Conservation (phyloP, 2,113 vertebrate genomes). For the Delphinapterus leucas region DNA sequence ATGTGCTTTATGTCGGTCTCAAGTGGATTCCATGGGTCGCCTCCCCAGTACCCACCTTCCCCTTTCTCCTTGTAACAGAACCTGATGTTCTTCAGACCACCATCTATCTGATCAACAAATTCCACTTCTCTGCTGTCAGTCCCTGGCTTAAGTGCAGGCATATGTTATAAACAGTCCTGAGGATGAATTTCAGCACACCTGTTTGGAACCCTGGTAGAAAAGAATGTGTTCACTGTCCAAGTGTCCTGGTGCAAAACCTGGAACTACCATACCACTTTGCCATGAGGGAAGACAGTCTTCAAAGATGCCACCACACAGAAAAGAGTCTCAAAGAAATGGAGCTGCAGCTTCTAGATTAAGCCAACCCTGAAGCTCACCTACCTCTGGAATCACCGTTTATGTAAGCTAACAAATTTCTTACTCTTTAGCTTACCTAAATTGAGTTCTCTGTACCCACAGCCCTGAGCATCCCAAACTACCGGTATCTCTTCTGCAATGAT, state of each 20-base stretch:
- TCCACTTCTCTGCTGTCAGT: not conserved
- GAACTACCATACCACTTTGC: not conserved
- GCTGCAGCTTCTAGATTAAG: not conserved
- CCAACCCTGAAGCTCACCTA: not conserved
- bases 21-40: not conserved
- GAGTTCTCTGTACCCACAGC: not conserved
- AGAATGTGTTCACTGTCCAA: not conserved
- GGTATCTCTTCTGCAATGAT: not conserved
- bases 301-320: not conserved
- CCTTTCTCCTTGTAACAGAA: not conserved
- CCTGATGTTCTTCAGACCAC: not conserved
- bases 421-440: not conserved
- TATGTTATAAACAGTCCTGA: not conserved
- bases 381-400: not conserved
- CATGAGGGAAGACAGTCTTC: not conserved
- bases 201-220: not conserved
- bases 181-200: not conserved
- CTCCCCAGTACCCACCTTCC: not conserved
- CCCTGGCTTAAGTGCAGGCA: not conserved
- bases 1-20: not conserved
- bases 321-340: not conserved
- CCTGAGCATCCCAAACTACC: not conserved
- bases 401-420: not conserved
- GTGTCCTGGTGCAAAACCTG: not conserved
- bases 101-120: not conserved